Base-by-base conservation (phyloP, 2,888 invertebrate species). In the Cyrtodaria siliqua region DNA sequence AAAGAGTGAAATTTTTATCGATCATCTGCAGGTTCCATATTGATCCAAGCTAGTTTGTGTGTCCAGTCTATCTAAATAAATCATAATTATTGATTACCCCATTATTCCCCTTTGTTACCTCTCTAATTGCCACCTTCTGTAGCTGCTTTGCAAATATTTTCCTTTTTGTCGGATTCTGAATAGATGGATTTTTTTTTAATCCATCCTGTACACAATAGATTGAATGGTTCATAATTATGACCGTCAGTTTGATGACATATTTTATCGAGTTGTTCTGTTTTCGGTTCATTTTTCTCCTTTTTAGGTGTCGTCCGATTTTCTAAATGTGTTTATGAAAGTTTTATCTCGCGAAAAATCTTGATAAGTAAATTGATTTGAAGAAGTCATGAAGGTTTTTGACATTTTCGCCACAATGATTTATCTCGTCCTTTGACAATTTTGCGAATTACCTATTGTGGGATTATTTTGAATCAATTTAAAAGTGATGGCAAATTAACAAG, bases 401-500 rank as follows among this genome's bases (percentile, higher is more conserved):
- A 62, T 57, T 62, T 56, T 57, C 52, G 42, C 42, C 38, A 50
- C 57, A 16, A 29, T 67, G 73, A 73, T 73, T 73, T 67, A 73
- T 73, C 66, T 47, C 1, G 24, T 40, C 52, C 55, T 23, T 73
- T 73, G 67, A 52, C 50, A 50, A 49, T 55, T 67, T 78, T 69
- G 63, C 69, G 69, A 69, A 73, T 78, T 78, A 69, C 33, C 73
- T 63, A 69, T 78, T 78, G 73, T 73, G 44, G 23, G 44, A 64
- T 66, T 67, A 61, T 69, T 73, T 78, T 69, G 69, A 78, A 78
- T 78, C 73, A 69, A 66, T 78, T 78, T 78, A 53, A 78, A 78
- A 78, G 72, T 77, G 77, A 77, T 64, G 77, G 77, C 63, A 69
- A 64, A 77, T 72, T 72, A 64, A 72, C 62, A 38, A 64, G 38